phyloP scores from a whole-genome alignment of 1,140 invertebrate species.

The Atta colombica region DNA sequence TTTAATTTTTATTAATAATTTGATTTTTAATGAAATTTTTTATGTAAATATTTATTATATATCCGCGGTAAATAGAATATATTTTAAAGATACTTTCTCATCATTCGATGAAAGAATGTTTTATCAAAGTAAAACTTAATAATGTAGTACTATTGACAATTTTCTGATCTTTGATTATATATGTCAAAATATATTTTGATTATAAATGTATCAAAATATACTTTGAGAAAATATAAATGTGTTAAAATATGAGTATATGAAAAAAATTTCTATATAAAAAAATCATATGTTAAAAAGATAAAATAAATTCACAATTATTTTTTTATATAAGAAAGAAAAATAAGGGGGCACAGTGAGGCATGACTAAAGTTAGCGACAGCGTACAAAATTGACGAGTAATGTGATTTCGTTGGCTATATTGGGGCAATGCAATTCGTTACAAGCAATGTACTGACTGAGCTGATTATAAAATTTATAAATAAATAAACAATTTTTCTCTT shows the following conservation, averaged over 20 bases:
- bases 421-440: conserved; percentile 37
- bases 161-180: background rate
- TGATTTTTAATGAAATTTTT: background rate
- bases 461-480: conserved; percentile 15
- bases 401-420: conserved; percentile 53
- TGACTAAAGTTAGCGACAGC: conserved; percentile 52
- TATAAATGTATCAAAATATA: background rate
- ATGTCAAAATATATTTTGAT: background rate
- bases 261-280: background rate
- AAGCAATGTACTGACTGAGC: conserved; percentile 3
- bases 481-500: background rate
- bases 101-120: background rate
- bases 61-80: background rate
- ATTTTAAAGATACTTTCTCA: background rate
- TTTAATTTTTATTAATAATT: background rate
- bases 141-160: background rate
- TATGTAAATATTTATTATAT: background rate
- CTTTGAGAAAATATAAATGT: background rate
- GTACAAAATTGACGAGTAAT: conserved; percentile 69
- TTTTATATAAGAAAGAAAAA: conserved; percentile 1
- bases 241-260: background rate
- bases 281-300: background rate
- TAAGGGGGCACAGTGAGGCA: conserved; percentile 8
- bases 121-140: background rate
- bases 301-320: background rate